Base-by-base conservation (phyloP, 2,888 invertebrate genomes). In the Heliconius hortense region DNA sequence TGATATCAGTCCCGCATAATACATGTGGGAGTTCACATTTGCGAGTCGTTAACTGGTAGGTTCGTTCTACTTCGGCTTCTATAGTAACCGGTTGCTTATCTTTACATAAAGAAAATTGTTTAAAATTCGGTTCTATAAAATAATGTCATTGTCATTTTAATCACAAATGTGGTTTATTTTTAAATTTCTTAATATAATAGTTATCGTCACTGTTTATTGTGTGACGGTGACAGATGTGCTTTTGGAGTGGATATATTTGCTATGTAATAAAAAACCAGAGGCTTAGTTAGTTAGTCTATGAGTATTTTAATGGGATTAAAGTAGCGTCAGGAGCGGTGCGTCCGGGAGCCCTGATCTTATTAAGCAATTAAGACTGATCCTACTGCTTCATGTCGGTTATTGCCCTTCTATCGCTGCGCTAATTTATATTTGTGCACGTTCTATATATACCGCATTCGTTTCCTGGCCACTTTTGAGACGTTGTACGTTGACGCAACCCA, bases 291-390 rank as follows among this genome's bases (percentile, higher is more conserved):
- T 35, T 35, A 35, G 35, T 8, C 10, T 35, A 35, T 35, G 35
- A 10, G 35, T 10, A 10, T 35, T 35, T 35, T 74, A 77, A 77
- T 72, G 31, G 53, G 74, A 77, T 77, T 74, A 63, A 35, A 74
- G 72, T 72, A 53, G 74, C 68, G 67, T 67, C 43, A 74, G 43
- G 73, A 68, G 67, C 74, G 60, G 63, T 77, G 71, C 73, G 53
- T 72, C 74, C 53, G 39, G 43, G 72, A 74, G 76, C 76, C 76
- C n/a, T 77, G 71, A 72, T 60, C 71, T 62, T 64, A 60, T 74
- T 74, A 68, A 43, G 35, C 67, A 74, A 74, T 72, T 77, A 68
- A 74, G 72, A 72, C 56, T 53, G 74, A 26, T n/a, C 70, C n/a
- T 63, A 62, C 70, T 31, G 62, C 66, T 72, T 75, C 11, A n/a